Evolutionary conservation across 2,888 invertebrate genomes (phyloP).

Genomic region (Drosophila anomelani): DNA sequence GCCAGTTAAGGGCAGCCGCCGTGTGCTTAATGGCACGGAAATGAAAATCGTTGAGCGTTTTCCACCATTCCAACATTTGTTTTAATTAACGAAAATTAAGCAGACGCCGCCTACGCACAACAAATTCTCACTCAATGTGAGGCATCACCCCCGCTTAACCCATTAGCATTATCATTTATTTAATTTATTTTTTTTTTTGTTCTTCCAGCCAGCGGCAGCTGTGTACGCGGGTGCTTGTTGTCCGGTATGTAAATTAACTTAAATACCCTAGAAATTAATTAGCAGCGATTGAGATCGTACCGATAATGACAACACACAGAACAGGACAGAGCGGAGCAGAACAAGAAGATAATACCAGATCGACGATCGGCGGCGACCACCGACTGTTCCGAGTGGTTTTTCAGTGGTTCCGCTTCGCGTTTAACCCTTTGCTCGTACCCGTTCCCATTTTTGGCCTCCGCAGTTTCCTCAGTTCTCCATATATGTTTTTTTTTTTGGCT

Average conservation of each 20-base stretch:
- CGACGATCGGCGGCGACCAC: constrained; percentile 50
- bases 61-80: constrained; percentile 68
- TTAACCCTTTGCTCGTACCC: constrained; percentile 37
- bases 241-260: constrained; percentile 77
- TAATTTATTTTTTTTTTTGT: background rate
- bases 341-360: constrained; percentile 9
- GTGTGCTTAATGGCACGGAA: constrained; percentile 73
- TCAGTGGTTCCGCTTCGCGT: constrained; percentile 41
- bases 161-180: constrained; percentile 10
- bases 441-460: background rate
- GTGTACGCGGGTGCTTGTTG: constrained; percentile 69
- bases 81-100: constrained; percentile 77
- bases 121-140: constrained; percentile 13
- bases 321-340: constrained; percentile 1
- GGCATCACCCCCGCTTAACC: constrained; percentile 3
- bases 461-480: background rate
- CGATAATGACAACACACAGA: constrained; percentile 70
- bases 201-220: constrained; percentile 35
- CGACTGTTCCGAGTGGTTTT: constrained; percentile 59
- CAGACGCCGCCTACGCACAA: constrained; percentile 42
- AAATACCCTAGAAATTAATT: constrained; percentile 81
- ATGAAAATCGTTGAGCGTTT: constrained; percentile 61
- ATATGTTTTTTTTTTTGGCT: background rate
- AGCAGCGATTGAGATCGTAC: constrained; percentile 78
- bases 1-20: constrained; percentile 26